Evolutionary conservation across 1,140 invertebrate genomes (phyloP).

Genomic region (Wiebesia pumilae): DNA sequence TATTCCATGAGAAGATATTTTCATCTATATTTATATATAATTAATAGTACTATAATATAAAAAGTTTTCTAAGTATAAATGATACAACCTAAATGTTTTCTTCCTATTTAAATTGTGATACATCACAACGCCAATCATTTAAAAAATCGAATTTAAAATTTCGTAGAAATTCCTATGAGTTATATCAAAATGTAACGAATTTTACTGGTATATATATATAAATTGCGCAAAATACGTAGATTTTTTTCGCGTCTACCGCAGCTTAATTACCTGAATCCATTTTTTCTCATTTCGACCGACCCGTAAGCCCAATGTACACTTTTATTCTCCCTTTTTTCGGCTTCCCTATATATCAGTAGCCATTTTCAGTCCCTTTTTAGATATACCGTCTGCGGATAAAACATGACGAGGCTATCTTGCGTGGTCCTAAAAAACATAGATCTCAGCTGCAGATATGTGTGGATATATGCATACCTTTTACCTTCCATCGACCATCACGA

Average conservation of each 20-base stretch:
- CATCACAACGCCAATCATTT: neutral
- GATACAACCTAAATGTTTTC: neutral
- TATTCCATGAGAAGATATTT: neutral
- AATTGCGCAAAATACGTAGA: neutral
- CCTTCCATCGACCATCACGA: neutral
- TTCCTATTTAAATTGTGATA: neutral
- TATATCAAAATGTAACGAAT: neutral
- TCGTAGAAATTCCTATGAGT: neutral
- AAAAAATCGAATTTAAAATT: neutral
- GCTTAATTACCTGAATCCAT: neutral
- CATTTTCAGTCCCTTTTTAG: slow-evolving; percentile 26
- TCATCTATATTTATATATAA: neutral
- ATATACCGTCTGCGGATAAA: slow-evolving; percentile 5
- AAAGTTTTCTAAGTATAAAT: neutral
- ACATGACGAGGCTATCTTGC: slow-evolving; percentile 46
- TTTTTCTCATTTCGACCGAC: neutral
- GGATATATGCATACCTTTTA: neutral
- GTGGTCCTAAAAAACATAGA: slow-evolving; percentile 41
- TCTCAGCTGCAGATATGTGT: slow-evolving; percentile 22
- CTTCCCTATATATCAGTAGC: neutral
- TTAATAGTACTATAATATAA: neutral
- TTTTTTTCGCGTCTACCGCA: neutral
- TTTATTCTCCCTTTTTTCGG: neutral
- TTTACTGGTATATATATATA: neutral
- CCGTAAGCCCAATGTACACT: neutral